Conservation (phyloP, 1,140 invertebrate species). For the Latrodectus geometricus region DNA sequence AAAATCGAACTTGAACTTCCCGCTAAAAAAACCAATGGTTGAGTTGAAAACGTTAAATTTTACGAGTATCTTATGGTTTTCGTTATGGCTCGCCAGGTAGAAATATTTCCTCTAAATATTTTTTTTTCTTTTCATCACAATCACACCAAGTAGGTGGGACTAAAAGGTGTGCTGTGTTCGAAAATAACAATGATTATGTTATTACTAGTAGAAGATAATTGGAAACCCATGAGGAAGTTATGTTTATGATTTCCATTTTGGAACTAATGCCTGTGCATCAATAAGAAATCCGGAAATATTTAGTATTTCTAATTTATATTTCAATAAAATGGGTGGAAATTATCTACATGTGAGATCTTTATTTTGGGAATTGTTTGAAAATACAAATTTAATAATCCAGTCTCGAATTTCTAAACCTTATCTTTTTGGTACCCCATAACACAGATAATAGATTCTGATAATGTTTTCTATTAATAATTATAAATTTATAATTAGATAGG, state of each 20-base stretch:
- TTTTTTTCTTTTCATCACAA: not conserved
- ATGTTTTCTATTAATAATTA: too few relatives aligned
- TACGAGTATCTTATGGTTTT: not conserved
- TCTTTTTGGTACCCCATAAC: too few relatives aligned
- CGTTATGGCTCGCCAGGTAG: not conserved
- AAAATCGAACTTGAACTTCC: not conserved
- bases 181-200: not conserved
- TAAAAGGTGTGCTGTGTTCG: not conserved
- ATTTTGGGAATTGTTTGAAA: too few relatives aligned
- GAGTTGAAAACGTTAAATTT: not conserved
- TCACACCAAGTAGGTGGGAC: not conserved
- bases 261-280: too few relatives aligned
- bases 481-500: too few relatives aligned
- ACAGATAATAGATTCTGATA: too few relatives aligned
- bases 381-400: too few relatives aligned
- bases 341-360: too few relatives aligned
- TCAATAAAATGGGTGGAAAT: too few relatives aligned
- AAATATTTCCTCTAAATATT: not conserved
- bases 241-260: not conserved
- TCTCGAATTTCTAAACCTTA: too few relatives aligned
- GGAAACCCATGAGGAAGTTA: not conserved
- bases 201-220: not conserved
- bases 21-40: not conserved
- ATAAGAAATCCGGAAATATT: too few relatives aligned
- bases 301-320: too few relatives aligned